Base-by-base conservation (phyloP, 2,888 invertebrate species). In the Nymphalis urticae region DNA sequence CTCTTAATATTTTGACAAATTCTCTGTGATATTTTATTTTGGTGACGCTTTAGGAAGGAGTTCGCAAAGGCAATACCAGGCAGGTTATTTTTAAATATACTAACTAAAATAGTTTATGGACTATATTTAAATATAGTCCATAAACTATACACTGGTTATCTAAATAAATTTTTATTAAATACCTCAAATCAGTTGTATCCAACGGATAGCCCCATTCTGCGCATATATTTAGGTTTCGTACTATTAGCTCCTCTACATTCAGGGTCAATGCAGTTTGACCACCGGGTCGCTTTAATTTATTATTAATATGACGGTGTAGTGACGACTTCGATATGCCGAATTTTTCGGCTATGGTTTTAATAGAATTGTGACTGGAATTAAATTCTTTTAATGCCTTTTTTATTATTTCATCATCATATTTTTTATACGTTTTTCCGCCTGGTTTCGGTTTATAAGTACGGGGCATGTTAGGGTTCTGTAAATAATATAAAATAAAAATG, bases 1-100 rank as follows among this genome's bases (percentile, higher is more conserved):
- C 66, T 68, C 67, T 73, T 72, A n/a, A 75, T 73, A 59, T 75
- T 75, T 54, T 72, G 69, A 16, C 58, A 65, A 24, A 66, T 62
- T 64, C 71, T 54, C 65, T 54, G 54, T 6, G 70, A 67, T 47
- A 75, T 69, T 32, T 65, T 48, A 32, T 70, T 54, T n/a, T 42
- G 50, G 53, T 75, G 71, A n/a, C 73, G 54, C 42, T 69, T 66
- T 54, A 75, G 50, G 56, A 75, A 73, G 50, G 53, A 27, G 16
- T 48, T 13, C 4, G 69, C 51, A 64, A 56, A 72, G 47, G 70
- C 71, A 19, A 54, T 54, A 13, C 72, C 74, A n/a, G 71, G 74
- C 13, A 74, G 54, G 56, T 74, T 74, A 65, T 64, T 58, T 61
- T 68, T 70, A 58, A 72, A 72, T 53, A 54, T 66, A 53, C 24